Evolutionary conservation across 2,888 invertebrate genomes (phyloP), one percentile per base, ranked within the genome.

Genomic region (Drosophila bunnanda): DNA sequence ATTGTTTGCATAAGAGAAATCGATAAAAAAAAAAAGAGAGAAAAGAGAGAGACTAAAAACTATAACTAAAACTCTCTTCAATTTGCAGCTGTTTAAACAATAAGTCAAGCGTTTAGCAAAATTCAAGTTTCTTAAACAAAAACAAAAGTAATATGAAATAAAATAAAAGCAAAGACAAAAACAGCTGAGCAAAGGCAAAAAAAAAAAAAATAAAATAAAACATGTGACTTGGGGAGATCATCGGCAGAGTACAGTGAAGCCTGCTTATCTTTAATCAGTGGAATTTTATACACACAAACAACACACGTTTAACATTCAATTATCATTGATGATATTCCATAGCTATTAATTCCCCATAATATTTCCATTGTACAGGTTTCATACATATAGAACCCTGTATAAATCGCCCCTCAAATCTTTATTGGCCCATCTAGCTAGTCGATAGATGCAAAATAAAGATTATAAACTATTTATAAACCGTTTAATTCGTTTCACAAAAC

Each of bases 31-130:
- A 36, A 22, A 20, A 17, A 15, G 13, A 4, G 3, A 3, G 8
- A 43, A 25, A 32, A 41, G 41, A 32, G 25, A n/a, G 34, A 5
- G 13, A 36, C 36, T 15, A 10, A 10, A 17, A 39, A 20, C n/a
- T n/a, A 10, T 20, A 13, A 8, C 13, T 5, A 30, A 7, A 3
- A 28, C 43, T 61, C n/a, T 28, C 61, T 61, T 34, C 20, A 1
- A 13, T 17, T 0, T 0, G 64, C 62, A 62, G 62, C 62, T 62
- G 65, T 46, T 46, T 64, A 62, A 62, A 62, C 46, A 64, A 32
- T 22, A n/a, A 32, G 50, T 34, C 20, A 22, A 34, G 50, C 20
- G 32, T 52, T 20, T 15, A 10, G 32, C 22, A 17, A 17, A 39
- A 52, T 28, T 41, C 20, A 36, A 53, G 25, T 25, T 25, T 25